These are phyloP conservation scores for Ctena decussata DNA, from an alignment of 2,888 invertebrate genomes.

Conservation along the genomic window DNA sequence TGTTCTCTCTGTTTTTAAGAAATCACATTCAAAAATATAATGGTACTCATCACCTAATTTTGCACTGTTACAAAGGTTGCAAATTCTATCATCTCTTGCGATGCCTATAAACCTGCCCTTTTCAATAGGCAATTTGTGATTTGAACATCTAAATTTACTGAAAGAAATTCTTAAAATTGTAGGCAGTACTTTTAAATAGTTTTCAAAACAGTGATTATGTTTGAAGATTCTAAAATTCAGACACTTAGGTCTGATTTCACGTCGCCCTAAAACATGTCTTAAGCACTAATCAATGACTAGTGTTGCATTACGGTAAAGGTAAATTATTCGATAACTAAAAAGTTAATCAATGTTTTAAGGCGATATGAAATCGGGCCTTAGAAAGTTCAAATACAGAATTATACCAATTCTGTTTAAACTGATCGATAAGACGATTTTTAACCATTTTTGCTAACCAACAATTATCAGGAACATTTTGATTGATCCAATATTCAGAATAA, in stretches of 20 bases:
- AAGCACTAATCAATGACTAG: no score
- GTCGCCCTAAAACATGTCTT: no score
- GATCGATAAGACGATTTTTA: background rate
- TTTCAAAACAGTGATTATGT: background rate
- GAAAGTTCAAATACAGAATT: background rate
- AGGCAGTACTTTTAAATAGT: background rate
- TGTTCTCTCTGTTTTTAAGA: background rate
- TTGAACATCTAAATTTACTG: background rate
- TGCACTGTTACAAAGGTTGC: background rate
- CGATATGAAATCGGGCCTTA: no score
- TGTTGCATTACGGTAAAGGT: no score
- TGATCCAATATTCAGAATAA: constrained; percentile 1
- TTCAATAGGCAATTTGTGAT: background rate
- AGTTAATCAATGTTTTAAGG: no score
- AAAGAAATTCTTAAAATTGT: constrained; percentile 3
- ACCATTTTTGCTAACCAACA: constrained; percentile 2
- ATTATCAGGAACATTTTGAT: background rate
- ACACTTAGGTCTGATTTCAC: no score
- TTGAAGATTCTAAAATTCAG: background rate
- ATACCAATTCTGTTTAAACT: constrained; percentile 7
- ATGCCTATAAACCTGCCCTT: background rate
- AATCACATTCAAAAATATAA: background rate
- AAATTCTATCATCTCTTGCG: background rate
- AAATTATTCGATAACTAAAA: no score
- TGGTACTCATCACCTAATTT: background rate